phyloP scores from a whole-genome alignment of 1,140 invertebrate genomes.

The Matsumurasca onukii region DNA sequence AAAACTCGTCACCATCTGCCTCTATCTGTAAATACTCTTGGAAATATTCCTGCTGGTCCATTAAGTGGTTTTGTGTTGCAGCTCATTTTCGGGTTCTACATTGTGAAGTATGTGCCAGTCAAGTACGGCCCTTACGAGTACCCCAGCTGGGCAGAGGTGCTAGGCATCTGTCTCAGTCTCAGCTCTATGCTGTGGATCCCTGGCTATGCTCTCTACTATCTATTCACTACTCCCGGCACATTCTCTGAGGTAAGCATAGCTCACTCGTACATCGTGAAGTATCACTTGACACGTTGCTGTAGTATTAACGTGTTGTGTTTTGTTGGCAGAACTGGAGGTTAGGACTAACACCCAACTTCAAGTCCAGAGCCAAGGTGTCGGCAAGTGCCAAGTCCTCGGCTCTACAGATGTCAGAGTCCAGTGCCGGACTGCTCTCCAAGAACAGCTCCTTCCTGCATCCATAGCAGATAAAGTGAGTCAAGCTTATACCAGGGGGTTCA shows the following conservation, averaged over 20 bases:
- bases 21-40: too few relatives aligned
- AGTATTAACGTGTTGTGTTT: neutral
- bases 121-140: constrained; percentile 69
- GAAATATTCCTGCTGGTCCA: too few relatives aligned
- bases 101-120: constrained; percentile 66
- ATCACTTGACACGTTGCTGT: neutral
- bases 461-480: constrained; percentile 39
- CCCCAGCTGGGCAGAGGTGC: constrained; percentile 68
- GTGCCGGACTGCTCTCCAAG: constrained; percentile 49
- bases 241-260: constrained; percentile 52
- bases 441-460: constrained; percentile 50
- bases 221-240: constrained; percentile 51
- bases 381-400: constrained; percentile 49
- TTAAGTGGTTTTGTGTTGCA: too few relatives aligned
- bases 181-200: constrained; percentile 77
- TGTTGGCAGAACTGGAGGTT: constrained; percentile 50
- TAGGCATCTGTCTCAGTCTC: constrained; percentile 70
- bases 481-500: too few relatives aligned
- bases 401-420: constrained; percentile 54
- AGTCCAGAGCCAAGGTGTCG: constrained; percentile 50
- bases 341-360: constrained; percentile 53
- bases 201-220: constrained; percentile 60
- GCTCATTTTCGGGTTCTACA: constrained; percentile 70
- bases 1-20: too few relatives aligned
- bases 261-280: too few relatives aligned